Conservation (phyloP, 2,113 vertebrate genomes). For the Crotalus tigris region DNA sequence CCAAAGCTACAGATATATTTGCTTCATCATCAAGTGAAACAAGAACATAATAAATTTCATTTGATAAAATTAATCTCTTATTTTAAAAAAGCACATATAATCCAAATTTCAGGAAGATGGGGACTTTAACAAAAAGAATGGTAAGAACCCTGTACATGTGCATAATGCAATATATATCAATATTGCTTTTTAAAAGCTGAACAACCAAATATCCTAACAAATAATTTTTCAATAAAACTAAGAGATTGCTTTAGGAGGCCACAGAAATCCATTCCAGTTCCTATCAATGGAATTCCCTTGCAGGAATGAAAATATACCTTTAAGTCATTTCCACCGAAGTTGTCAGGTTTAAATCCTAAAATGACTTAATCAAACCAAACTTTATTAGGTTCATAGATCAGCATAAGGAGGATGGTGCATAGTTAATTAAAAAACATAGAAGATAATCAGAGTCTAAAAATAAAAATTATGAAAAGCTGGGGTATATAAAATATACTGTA, state of each 20-base stretch:
- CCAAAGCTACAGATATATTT: conserved; percentile 42
- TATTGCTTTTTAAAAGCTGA: conserved; percentile 58
- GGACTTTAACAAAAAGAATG: conserved; percentile 60
- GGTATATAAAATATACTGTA: background rate
- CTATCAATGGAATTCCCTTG: conserved; percentile 48
- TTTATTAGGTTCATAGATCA: background rate
- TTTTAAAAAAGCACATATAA: conserved; percentile 60
- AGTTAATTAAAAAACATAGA: background rate
- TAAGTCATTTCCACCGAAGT: conserved; percentile 49
- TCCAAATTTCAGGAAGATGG: conserved; percentile 50
- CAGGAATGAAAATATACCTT: conserved; percentile 52
- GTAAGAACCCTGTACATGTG: conserved; percentile 15
- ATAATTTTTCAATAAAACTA: conserved; percentile 60
- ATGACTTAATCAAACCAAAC: background rate
- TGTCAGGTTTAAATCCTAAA: background rate
- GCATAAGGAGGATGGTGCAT: background rate
- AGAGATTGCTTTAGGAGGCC: conserved; percentile 45
- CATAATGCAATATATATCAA: conserved; percentile 55
- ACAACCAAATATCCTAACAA: conserved; percentile 59
- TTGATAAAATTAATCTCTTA: conserved; percentile 66
- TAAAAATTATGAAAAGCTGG: background rate
- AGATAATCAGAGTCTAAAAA: background rate
- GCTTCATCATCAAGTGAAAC: conserved; percentile 43
- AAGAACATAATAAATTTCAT: conserved; percentile 40
- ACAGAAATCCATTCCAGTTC: conserved; percentile 52